Percentiles rank a stretch among this genome's conserved stretches.
Evolutionary conservation across 1,140 invertebrate species (phyloP).

Genomic region (Cydia pomonella): DNA sequence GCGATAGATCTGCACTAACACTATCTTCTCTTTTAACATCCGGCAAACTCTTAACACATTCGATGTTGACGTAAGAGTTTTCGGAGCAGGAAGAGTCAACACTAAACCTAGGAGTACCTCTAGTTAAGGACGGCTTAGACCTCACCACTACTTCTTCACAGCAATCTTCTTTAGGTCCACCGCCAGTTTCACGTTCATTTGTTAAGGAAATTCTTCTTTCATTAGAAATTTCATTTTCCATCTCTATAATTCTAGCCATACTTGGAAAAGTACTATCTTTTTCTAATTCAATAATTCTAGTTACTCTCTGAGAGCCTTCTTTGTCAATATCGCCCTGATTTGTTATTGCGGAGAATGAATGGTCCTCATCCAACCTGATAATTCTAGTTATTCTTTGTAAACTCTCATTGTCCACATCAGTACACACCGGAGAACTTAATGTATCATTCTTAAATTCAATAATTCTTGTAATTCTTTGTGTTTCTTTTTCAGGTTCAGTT

Average conservation of each 20-base stretch:
- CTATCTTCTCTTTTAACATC: slow-evolving; percentile 67
- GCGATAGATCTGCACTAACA: slow-evolving; percentile 54
- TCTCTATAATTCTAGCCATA: slow-evolving; percentile 77
- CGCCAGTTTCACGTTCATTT: slow-evolving; percentile 71
- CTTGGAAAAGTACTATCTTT: slow-evolving; percentile 70
- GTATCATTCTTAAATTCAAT: slow-evolving; percentile 73
- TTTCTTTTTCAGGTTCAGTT: slow-evolving; percentile 58
- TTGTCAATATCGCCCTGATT: slow-evolving; percentile 56
- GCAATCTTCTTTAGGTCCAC: slow-evolving; percentile 59
- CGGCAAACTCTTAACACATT: slow-evolving; percentile 75
- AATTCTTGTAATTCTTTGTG: slow-evolving; percentile 72
- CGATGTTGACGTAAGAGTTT: slow-evolving; percentile 80
- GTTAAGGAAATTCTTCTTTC: slow-evolving; percentile 74
- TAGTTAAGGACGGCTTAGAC: slow-evolving; percentile 64
- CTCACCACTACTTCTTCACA: slow-evolving; percentile 63
- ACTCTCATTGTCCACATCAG: slow-evolving; percentile 62
- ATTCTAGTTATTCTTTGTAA: slow-evolving; percentile 73
- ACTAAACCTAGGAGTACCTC: slow-evolving; percentile 76
- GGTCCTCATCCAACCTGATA: slow-evolving; percentile 70
- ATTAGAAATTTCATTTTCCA: slow-evolving; percentile 77
- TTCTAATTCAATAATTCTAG: slow-evolving; percentile 63
- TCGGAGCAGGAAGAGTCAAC: slow-evolving; percentile 80
- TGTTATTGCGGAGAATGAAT: slow-evolving; percentile 60
- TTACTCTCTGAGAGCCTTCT: slow-evolving; percentile 61
- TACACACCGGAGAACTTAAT: slow-evolving; percentile 52